These are phyloP conservation scores for Danio rerio DNA, from an alignment of 2,113 vertebrate genomes.

Conservation along the genomic window DNA sequence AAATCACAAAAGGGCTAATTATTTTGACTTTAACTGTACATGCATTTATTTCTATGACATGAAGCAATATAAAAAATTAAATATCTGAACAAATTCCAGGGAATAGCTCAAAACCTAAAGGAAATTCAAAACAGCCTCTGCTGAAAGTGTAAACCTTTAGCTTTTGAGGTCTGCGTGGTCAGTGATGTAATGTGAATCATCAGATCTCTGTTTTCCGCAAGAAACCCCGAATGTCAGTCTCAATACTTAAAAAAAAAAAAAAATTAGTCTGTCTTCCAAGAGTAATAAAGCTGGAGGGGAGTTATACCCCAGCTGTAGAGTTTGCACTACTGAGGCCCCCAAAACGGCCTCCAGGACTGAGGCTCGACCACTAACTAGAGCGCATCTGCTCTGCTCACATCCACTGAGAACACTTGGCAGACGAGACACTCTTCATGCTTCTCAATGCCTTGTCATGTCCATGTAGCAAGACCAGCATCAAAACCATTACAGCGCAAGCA, in stretches of 20 bases:
- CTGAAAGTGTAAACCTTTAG: constrained; percentile 46
- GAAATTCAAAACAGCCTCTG: constrained; percentile 48
- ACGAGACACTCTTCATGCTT: background rate
- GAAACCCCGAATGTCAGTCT: constrained; percentile 44
- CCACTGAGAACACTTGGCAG: constrained; percentile 41
- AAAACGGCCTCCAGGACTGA: constrained; percentile 65
- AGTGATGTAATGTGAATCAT: constrained; percentile 57
- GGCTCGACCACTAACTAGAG: constrained; percentile 62
- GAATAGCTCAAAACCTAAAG: constrained; percentile 39
- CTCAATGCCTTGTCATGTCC: constrained; percentile 24
- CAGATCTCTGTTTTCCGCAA: constrained; percentile 43
- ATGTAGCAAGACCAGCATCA: constrained; percentile 32
- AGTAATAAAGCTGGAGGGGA: constrained; percentile 64
- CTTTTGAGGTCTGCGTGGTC: constrained; percentile 43
- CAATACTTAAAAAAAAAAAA: constrained; percentile 46
- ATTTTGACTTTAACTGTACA: no score
- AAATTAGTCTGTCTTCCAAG: constrained; percentile 23
- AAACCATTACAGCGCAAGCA: constrained; percentile 6
- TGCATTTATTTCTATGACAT: background rate
- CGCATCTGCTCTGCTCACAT: constrained; percentile 42
- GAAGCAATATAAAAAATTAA: background rate
- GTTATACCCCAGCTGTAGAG: constrained; percentile 67
- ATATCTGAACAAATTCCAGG: constrained; percentile 34
- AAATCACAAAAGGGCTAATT: no score
- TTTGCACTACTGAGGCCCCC: constrained; percentile 27